Evolutionary conservation across 1,140 invertebrate species (phyloP), one percentile per base, ranked within the genome.

Genomic region (Drosophila bifasciata): DNA sequence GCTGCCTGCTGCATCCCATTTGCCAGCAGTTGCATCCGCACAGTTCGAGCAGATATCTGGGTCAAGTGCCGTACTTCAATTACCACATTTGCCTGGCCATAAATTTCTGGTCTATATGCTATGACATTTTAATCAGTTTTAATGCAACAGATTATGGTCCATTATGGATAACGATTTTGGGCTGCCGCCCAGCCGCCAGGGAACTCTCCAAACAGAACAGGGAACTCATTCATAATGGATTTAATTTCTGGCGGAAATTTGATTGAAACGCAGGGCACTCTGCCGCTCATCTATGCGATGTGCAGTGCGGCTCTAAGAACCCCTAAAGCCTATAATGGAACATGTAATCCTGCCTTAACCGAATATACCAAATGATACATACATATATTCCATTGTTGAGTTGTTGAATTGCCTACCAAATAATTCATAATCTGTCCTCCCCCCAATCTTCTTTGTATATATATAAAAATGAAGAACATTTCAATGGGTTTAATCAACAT

Each of bases 31-130:
- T 51, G 50, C 57, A 62, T 40, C 16, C 41, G 23, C 15, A 67
- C 32, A 36, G 32, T 11, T 25, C 5, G 23, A 25, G 23, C 1
- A 7, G 5, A 25, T 6, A 79, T 60, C 40, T 76, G 66, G 77
- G 77, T 79, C 77, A 79, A 79, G 77, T 80, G 58, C 55, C 66
- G 53, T 45, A 50, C 66, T 59, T 45, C 66, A 70, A 70, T 67
- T 73, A 72, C 60, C 45, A 59, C 75, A 78, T 67, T 70, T 76
- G 60, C 59, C 73, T 40, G 41, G 43, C 52, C 52, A 76, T 76
- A 43, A 16, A 76, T 62, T 55, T 55, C 56, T 36, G 74, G 46
- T 57, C 49, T 62, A 51, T 25, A 45, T 64, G 39, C 52, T 59
- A 72, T 76, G 52, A 59, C 59, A 69, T 60, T 73, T 76, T 66